A percentile compares a stretch with the other conserved stretches of the same genome.
Conservation (phyloP, 2,113 vertebrate species). For the Phaethon lepturus region DNA sequence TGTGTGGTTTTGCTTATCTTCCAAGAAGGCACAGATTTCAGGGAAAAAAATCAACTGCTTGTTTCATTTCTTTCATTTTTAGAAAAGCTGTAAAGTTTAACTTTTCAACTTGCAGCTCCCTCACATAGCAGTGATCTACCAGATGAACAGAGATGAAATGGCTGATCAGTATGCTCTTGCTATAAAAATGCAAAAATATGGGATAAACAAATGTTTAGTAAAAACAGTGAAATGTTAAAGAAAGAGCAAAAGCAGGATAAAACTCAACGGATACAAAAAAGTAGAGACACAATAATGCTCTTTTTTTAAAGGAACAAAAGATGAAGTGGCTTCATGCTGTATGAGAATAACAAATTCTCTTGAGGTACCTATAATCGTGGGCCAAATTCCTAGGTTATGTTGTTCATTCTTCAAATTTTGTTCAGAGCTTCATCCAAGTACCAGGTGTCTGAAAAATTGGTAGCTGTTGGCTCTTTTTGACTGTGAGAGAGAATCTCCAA, state of each 20-base stretch:
- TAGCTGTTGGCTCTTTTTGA: neutral
- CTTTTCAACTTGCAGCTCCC: neutral
- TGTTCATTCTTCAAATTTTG: neutral
- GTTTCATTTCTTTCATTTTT: neutral
- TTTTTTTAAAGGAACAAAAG: neutral
- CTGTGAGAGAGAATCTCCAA: neutral
- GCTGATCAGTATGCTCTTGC: neutral
- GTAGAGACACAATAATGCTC: neutral
- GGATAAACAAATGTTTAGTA: neutral
- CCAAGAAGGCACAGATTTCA: neutral
- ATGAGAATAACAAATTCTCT: neutral
- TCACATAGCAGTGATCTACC: neutral
- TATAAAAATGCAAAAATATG: neutral
- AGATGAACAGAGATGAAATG: neutral
- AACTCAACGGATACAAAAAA: neutral
- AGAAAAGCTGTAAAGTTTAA: slow-evolving; percentile 5
- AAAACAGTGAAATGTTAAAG: neutral
- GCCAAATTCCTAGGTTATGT: neutral
- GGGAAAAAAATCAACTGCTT: neutral
- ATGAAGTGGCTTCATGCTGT: neutral
- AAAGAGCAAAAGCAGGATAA: neutral
- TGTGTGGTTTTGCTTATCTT: neutral
- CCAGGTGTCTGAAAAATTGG: neutral
- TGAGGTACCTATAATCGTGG: neutral
- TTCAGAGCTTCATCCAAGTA: neutral